Conservation (phyloP, 2,797 vertebrate genomes). For the Cygnus olor region DNA sequence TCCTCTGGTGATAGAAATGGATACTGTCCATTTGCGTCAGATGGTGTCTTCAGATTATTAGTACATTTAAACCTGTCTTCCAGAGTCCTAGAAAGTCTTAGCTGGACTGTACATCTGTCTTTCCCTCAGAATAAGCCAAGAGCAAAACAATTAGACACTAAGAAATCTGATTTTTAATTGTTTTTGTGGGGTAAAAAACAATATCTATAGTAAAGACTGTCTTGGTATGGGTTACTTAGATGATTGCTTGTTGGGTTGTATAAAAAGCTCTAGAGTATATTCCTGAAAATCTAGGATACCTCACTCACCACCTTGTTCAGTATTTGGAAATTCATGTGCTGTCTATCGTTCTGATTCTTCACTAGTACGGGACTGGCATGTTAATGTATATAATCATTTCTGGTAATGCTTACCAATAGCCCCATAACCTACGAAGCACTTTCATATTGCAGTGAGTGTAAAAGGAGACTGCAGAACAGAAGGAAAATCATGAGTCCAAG, state of each 20-base stretch:
- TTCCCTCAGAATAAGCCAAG: background rate
- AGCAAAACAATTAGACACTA: background rate
- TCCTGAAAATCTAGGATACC: background rate
- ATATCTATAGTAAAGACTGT: background rate
- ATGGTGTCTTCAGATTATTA: background rate
- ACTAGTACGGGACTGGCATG: background rate
- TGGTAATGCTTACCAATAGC: background rate
- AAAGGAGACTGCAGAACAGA: background rate
- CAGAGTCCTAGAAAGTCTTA: background rate
- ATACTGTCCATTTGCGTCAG: background rate
- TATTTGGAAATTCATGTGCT: background rate
- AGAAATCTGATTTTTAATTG: background rate
- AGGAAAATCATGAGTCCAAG: background rate
- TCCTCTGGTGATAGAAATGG: background rate
- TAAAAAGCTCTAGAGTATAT: background rate
- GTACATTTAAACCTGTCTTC: background rate
- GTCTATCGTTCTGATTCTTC: background rate
- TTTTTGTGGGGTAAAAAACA: background rate
- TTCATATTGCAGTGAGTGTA: background rate
- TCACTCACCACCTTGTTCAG: rapidly evolving
- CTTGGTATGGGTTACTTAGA: background rate
- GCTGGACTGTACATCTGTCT: background rate
- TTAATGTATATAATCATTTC: background rate
- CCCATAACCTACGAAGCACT: background rate
- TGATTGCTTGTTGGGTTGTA: background rate